These are phyloP conservation scores for Eulithis testata DNA, from an alignment of 2,888 invertebrate genomes.

Conservation along the genomic window DNA sequence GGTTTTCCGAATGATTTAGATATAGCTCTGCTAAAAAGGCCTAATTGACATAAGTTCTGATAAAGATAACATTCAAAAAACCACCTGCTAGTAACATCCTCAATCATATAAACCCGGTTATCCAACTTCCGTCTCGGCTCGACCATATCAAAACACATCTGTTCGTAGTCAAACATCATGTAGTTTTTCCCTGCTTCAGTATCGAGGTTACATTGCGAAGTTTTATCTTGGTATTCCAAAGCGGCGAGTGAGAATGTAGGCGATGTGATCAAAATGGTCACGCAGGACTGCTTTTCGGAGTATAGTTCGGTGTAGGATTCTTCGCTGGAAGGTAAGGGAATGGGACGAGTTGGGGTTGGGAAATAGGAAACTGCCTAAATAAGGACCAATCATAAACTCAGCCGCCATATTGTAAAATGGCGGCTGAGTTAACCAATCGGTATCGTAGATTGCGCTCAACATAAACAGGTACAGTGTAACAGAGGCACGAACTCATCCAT, in stretches of 20 bases:
- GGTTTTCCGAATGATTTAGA: no score
- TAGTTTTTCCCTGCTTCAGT: slow-evolving; percentile 63
- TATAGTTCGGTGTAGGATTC: slow-evolving; percentile 59
- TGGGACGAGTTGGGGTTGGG: slow-evolving; percentile 4
- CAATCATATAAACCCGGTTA: slow-evolving; percentile 68
- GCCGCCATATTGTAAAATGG: no score
- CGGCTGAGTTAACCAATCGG: no score
- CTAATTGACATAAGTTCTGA: no score
- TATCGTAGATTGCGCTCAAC: no score
- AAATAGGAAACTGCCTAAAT: not conserved
- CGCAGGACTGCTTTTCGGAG: slow-evolving; percentile 50
- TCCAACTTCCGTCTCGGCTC: slow-evolving; percentile 54
- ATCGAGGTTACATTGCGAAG: slow-evolving; percentile 71
- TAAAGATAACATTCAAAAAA: not conserved
- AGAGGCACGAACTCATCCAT: no score
- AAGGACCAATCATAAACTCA: not conserved
- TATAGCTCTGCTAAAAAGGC: no score
- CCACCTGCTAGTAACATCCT: slow-evolving; percentile 74
- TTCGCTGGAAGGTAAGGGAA: slow-evolving; percentile 50
- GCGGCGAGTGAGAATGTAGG: slow-evolving; percentile 46
- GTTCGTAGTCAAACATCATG: slow-evolving; percentile 72
- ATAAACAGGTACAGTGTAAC: no score
- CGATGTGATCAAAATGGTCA: slow-evolving; percentile 48
- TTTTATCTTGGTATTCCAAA: slow-evolving; percentile 57
- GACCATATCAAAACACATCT: slow-evolving; percentile 54